Conservation (phyloP, 2,888 invertebrate species). For the Latheticus oryzae region DNA sequence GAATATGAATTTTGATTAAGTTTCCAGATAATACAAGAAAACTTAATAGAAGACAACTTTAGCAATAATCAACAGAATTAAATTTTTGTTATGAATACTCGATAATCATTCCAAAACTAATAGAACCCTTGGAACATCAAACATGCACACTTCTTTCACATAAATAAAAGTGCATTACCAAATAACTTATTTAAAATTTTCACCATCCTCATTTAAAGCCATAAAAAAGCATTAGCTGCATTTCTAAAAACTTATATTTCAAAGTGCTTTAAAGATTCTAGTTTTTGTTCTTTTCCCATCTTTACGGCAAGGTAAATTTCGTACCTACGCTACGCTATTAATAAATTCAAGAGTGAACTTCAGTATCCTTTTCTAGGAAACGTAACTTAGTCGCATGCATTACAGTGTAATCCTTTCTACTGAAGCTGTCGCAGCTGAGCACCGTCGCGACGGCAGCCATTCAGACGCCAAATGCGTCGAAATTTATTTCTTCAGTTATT, state of each 20-base stretch:
- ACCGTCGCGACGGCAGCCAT: conserved; percentile 57
- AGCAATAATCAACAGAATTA: no score
- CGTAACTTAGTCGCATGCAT: conserved; percentile 47
- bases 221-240: no score
- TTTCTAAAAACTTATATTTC: no score
- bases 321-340: conserved; percentile 28
- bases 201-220: no score
- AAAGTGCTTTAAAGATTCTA: no score
- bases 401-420: conserved; percentile 59
- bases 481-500: conserved; percentile 55
- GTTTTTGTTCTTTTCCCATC: no score
- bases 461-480: conserved; percentile 55
- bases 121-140: no score
- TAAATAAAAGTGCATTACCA: no score
- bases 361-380: conserved; percentile 31
- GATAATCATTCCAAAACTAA: no score
- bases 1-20: conserved; percentile 4
- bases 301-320: conserved; percentile 21
- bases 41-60: neutral
- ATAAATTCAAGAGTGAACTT: conserved; percentile 26
- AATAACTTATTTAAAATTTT: no score
- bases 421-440: conserved; percentile 59
- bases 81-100: no score
- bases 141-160: no score
- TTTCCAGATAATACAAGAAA: conserved; percentile 2